Conservation (phyloP, 2,797 vertebrate species). For the Arremon aurantiirostris region DNA sequence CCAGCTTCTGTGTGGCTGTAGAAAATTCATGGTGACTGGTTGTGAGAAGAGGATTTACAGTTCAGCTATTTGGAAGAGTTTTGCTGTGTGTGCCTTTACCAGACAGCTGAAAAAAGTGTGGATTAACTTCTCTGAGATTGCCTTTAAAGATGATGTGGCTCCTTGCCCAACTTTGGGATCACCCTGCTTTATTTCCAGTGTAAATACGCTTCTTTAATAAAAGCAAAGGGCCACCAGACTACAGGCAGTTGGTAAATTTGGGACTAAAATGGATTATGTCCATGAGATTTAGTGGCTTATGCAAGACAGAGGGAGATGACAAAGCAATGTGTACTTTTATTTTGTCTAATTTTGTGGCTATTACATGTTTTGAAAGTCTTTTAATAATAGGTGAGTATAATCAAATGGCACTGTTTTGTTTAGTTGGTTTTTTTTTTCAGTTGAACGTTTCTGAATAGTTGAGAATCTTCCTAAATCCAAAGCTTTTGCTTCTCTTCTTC, state of each 20-base stretch:
- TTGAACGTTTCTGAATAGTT: neutral
- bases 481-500: neutral
- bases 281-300: neutral
- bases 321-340: neutral
- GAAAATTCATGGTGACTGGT: neutral
- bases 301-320: neutral
- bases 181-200: neutral
- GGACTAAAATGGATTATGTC: neutral
- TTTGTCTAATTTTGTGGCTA: neutral
- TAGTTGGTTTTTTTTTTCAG: neutral
- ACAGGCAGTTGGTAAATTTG: neutral
- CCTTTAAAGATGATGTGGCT: neutral
- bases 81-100: neutral
- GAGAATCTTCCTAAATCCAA: neutral
- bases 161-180: neutral
- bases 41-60: neutral
- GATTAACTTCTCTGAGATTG: neutral
- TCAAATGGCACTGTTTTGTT: neutral
- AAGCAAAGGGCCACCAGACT: neutral
- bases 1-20: neutral
- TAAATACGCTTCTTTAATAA: neutral
- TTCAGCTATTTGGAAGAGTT: neutral
- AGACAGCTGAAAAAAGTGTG: neutral
- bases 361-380: neutral
- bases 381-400: neutral